Evolutionary conservation across 2,888 invertebrate species (phyloP).

Genomic region (Pinctada fucata): DNA sequence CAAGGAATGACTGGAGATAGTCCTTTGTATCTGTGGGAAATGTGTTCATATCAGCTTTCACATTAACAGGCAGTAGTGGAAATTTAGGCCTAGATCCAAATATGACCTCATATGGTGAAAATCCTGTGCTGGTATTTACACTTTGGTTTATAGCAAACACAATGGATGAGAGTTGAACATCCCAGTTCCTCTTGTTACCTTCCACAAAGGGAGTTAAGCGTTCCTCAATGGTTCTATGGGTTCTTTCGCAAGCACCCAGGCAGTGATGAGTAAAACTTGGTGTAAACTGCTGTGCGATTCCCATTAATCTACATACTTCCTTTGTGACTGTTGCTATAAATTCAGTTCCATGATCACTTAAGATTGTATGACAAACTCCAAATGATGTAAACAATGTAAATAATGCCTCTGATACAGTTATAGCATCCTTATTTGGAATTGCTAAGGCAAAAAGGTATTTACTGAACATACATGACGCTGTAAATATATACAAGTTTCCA

Average conservation of each 20-base stretch:
- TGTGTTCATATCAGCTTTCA: too few relatives aligned
- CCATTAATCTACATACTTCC: slow-evolving; percentile 36
- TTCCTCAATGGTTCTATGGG: slow-evolving; percentile 37
- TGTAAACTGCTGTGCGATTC: slow-evolving; percentile 35
- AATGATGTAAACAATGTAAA: slow-evolving; percentile 31
- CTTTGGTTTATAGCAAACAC: slow-evolving; percentile 36
- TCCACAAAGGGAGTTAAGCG: slow-evolving; percentile 36
- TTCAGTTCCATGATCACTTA: slow-evolving; percentile 40
- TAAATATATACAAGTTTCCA: slow-evolving; percentile 36
- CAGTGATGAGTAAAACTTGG: slow-evolving; percentile 41
- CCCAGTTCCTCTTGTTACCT: slow-evolving; percentile 29
- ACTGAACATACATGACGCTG: slow-evolving; percentile 39
- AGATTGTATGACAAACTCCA: slow-evolving; percentile 37
- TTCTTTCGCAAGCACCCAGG: slow-evolving; percentile 37
- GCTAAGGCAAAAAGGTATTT: background rate
- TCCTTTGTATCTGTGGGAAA: background rate
- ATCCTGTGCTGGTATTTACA: slow-evolving; percentile 22
- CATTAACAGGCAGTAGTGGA: too few relatives aligned
- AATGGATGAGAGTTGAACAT: slow-evolving; percentile 32
- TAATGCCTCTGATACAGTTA: slow-evolving; percentile 11
- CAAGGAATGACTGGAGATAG: slow-evolving; percentile 1
- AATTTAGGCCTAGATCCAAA: slow-evolving; percentile 30
- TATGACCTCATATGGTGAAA: slow-evolving; percentile 35
- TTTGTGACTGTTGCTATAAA: slow-evolving; percentile 36
- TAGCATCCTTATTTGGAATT: slow-evolving; percentile 18